These are phyloP conservation scores for Plodia interpunctella DNA, from an alignment of 1,140 invertebrate species.

Conservation along the genomic window DNA sequence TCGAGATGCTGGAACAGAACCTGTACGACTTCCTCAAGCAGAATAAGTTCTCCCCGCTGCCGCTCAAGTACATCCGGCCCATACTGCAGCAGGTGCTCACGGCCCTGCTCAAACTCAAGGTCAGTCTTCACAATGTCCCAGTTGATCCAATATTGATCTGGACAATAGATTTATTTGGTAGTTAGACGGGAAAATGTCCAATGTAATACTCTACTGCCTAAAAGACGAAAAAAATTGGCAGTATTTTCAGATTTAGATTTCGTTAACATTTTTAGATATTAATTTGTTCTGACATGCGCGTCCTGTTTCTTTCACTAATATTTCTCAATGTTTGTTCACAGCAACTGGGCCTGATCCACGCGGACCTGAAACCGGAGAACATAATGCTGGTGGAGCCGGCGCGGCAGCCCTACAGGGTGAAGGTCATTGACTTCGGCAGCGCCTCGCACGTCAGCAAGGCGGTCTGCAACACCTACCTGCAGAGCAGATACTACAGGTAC, in stretches of 20 bases:
- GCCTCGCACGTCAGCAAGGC: conserved; percentile 99
- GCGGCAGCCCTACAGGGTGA: conserved; percentile 96
- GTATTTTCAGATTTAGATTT: no score
- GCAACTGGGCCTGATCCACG: conserved; percentile 99
- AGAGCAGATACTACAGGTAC: conserved; percentile 95
- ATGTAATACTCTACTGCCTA: no score
- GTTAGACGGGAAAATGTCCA: no score
- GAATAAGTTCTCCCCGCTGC: conserved; percentile 99
- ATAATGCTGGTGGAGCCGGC: conserved; percentile 99
- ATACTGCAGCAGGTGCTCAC: conserved; percentile 98
- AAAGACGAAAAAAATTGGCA: no score
- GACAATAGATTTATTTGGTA: no score
- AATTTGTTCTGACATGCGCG: no score
- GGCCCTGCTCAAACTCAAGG: conserved; percentile 91
- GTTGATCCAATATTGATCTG: no score
- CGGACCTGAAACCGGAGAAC: conserved; percentile 99
- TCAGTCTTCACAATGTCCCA: conserved; percentile 43
- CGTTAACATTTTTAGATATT: no score
- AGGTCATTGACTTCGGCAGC: conserved; percentile 99
- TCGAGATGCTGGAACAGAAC: conserved; percentile 99
- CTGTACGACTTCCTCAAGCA: conserved; percentile 99
- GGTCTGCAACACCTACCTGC: conserved; percentile 99
- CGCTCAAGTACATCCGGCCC: conserved; percentile 97
- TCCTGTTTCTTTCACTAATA: no score
- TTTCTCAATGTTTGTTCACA: conserved; percentile 51